A percentile compares a stretch with the other conserved stretches of the same genome.
Conservation (phyloP, 2,888 invertebrate genomes). For the Eristalis arbustorum region DNA sequence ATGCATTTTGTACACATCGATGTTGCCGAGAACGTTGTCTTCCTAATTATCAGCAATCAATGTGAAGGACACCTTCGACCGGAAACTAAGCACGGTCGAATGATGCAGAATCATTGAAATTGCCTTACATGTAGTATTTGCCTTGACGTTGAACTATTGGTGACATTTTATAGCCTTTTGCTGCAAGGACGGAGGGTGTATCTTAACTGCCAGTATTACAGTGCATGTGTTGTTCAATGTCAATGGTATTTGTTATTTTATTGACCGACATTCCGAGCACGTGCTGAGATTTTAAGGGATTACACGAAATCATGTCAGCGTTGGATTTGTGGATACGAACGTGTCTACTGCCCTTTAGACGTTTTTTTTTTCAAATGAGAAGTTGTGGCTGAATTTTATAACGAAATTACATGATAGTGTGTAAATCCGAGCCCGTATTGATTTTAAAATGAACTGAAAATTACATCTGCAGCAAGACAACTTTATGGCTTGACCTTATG, state of each 20-base stretch:
- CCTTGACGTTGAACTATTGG: conserved; percentile 23
- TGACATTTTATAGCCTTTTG: conserved; percentile 21
- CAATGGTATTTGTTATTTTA: conserved; percentile 51
- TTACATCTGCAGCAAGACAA: neutral
- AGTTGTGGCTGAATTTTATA: neutral
- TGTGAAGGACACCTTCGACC: conserved; percentile 16
- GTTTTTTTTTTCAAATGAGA: neutral
- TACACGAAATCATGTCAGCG: conserved; percentile 39
- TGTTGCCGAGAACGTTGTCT: neutral
- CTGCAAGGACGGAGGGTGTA: conserved; percentile 4
- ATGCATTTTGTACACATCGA: neutral
- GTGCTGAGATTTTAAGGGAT: conserved; percentile 58
- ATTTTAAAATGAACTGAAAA: neutral
- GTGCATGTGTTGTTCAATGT: conserved; percentile 36
- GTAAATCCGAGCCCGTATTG: too few relatives aligned
- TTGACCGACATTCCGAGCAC: conserved; percentile 56
- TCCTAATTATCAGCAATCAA: conserved; percentile 25
- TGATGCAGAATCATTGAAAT: conserved; percentile 32
- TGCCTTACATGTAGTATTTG: conserved; percentile 34
- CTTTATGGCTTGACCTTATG: too few relatives aligned
- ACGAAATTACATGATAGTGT: neutral
- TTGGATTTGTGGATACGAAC: conserved; percentile 25
- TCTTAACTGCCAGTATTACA: neutral
- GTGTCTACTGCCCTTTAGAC: conserved; percentile 7
- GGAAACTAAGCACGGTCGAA: neutral